phyloP scores from a whole-genome alignment of 2,113 vertebrate species.

The Deroptyus accipitrinus region DNA sequence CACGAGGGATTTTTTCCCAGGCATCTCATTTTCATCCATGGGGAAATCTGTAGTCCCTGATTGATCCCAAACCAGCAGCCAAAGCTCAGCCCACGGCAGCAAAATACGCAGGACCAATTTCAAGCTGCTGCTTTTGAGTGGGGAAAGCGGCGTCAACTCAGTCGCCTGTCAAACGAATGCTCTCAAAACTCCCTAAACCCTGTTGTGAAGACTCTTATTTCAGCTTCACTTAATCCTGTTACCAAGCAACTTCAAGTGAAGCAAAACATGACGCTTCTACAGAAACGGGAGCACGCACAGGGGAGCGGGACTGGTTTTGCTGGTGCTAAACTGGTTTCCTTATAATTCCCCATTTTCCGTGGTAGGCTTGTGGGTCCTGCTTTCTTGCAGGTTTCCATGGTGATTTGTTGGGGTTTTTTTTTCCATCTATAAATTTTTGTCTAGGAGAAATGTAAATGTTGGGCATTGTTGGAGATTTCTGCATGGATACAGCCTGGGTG shows the following conservation, averaged over 20 bases:
- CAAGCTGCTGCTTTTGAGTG: neutral
- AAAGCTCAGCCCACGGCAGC: neutral
- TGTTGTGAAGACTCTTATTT: neutral
- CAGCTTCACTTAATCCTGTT: neutral
- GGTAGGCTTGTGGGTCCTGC: neutral
- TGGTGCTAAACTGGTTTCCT: neutral
- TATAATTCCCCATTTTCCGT: fast-evolving
- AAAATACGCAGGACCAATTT: neutral
- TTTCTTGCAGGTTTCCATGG: neutral
- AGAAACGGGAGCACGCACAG: fast-evolving
- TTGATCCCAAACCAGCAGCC: neutral
- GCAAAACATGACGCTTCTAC: neutral
- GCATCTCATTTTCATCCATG: neutral
- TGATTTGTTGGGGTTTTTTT: neutral
- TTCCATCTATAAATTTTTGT: neutral
- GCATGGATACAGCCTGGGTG: fast-evolving
- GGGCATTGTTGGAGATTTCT: neutral
- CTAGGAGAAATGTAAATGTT: neutral
- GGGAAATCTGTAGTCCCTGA: neutral
- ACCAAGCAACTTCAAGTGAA: neutral
- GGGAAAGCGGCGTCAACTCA: neutral
- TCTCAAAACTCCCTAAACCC: neutral
- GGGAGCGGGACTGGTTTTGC: neutral
- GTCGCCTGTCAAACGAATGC: neutral
- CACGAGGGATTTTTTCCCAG: neutral